phyloP scores from a whole-genome alignment of 2,797 vertebrate genomes.

The Micrastur ruficollis region DNA sequence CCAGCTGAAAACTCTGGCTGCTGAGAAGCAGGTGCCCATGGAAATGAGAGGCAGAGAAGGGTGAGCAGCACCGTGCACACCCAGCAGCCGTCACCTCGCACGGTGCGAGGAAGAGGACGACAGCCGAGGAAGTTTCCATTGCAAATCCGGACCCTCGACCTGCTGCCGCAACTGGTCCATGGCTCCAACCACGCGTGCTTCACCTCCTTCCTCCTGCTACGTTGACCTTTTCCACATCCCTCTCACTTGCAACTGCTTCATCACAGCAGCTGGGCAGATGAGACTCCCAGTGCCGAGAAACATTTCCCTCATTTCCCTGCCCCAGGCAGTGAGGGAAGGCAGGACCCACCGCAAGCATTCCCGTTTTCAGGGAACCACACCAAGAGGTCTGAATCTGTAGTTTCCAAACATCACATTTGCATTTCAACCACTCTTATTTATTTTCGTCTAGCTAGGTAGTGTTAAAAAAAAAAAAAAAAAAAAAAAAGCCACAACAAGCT shows the following conservation, averaged over 20 bases:
- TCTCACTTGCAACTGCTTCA: accelerated
- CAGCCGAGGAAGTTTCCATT: neutral
- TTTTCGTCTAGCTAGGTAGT: neutral
- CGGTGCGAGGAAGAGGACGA: neutral
- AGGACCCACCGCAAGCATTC: neutral
- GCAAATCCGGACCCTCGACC: neutral
- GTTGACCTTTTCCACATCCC: neutral
- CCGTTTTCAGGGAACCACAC: neutral
- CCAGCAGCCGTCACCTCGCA: neutral
- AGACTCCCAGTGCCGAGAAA: neutral
- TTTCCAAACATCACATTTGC: neutral
- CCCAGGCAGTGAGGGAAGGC: neutral
- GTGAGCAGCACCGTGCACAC: accelerated
- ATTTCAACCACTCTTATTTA: neutral
- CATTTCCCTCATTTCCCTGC: neutral
- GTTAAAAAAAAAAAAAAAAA: neutral
- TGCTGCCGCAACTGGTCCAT: neutral
- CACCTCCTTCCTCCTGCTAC: neutral
- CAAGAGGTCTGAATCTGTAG: neutral
- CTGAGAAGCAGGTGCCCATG: neutral
- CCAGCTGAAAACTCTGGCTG: neutral
- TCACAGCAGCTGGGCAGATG: neutral
- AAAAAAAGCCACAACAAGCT: neutral
- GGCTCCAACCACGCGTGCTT: accelerated
- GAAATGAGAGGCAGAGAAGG: neutral